Conservation (phyloP, 2,888 invertebrate genomes). For the Caenorhabditis japonica region DNA sequence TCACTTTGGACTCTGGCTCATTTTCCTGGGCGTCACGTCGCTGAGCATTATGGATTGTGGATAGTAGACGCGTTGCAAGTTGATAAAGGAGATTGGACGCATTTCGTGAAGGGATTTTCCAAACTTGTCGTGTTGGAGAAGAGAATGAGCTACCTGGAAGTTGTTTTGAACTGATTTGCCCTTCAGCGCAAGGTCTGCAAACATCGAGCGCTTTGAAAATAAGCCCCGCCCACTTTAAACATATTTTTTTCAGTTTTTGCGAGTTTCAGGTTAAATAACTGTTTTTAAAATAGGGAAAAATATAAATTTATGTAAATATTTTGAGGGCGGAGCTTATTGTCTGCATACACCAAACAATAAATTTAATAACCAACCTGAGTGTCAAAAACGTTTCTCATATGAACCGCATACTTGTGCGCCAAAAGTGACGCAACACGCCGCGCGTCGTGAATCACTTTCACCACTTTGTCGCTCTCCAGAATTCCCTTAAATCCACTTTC, state of each 20-base stretch:
- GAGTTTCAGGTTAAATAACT: no score
- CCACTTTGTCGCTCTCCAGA: constrained; percentile 68
- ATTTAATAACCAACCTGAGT: constrained; percentile 67
- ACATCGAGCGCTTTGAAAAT: no score
- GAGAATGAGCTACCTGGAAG: constrained; percentile 90
- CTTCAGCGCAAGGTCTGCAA: no score
- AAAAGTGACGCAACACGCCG: constrained; percentile 68
- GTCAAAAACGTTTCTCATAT: constrained; percentile 74
- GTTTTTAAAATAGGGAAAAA: no score
- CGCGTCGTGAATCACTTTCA: constrained; percentile 76
- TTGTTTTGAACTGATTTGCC: no score
- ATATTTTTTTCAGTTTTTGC: no score
- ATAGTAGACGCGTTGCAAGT: constrained; percentile 81
- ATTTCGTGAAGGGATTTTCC: constrained; percentile 93
- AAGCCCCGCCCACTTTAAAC: no score
- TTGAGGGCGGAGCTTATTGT: no score
- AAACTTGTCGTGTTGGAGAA: constrained; percentile 90
- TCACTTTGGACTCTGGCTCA: constrained; percentile 71
- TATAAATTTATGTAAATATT: no score
- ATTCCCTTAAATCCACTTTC: constrained; percentile 74
- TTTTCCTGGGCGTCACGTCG: constrained; percentile 88
- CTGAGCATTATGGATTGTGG: constrained; percentile 86
- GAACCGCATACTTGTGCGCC: constrained; percentile 72
- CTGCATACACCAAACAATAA: no score
- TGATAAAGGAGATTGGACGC: constrained; percentile 91